Evolutionary conservation across 2,888 invertebrate species (phyloP).

Genomic region (Ypsolopha sequella): DNA sequence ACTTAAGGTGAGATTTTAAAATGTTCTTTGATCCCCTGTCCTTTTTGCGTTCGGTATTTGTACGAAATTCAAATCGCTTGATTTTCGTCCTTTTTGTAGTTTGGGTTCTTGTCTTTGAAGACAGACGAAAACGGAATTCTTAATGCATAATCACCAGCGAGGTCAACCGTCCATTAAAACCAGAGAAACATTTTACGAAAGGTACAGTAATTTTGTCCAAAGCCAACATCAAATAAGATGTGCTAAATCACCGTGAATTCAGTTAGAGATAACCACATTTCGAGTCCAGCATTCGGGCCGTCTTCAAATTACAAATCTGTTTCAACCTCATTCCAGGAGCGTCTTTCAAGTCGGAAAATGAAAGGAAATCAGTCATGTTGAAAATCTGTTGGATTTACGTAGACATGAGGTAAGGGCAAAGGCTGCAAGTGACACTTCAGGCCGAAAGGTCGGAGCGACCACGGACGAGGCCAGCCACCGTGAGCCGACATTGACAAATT

Average conservation of each 20-base stretch:
- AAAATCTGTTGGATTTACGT: slow-evolving; percentile 5
- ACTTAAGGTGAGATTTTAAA: slow-evolving; percentile 40
- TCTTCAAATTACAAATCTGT: slow-evolving; percentile 1
- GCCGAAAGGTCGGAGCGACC: background rate
- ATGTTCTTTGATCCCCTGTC: slow-evolving; percentile 20
- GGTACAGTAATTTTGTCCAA: background rate
- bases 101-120: too few relatives aligned
- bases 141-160: background rate
- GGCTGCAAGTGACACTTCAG: background rate
- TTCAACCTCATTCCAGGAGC: background rate
- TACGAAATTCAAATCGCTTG: too few relatives aligned
- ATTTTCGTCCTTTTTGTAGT: too few relatives aligned
- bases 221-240: background rate
- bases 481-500: background rate
- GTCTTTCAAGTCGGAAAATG: slow-evolving; percentile 1
- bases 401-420: background rate
- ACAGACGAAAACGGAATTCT: background rate
- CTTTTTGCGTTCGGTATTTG: too few relatives aligned
- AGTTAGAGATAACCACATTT: background rate
- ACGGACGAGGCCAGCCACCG: background rate
- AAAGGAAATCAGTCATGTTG: slow-evolving; percentile 2
- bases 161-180: background rate
- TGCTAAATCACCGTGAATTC: too few relatives aligned
- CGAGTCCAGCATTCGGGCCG: background rate
- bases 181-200: background rate